Evolutionary conservation across 2,888 invertebrate species (phyloP).

Genomic region (Eremobia ochroleuca): DNA sequence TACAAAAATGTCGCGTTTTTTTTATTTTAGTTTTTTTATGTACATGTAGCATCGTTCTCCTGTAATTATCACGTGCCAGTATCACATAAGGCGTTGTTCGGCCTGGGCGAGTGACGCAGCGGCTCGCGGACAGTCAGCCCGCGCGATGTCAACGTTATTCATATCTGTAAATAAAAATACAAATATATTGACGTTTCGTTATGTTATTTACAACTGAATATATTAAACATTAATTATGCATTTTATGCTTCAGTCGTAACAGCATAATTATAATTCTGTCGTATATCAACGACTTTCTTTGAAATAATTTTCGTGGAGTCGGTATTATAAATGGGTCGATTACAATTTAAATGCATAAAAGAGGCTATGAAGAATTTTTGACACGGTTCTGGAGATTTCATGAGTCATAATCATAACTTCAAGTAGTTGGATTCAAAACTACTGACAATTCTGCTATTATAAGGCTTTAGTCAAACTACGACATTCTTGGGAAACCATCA

Average conservation of each 20-base stretch:
- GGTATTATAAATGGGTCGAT: slow-evolving; percentile 51
- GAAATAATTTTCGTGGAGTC: slow-evolving; percentile 55
- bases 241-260: slow-evolving; percentile 62
- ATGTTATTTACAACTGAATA: slow-evolving; percentile 60
- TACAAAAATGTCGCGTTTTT: slow-evolving; percentile 87
- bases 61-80: slow-evolving; percentile 82
- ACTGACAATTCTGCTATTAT: background rate
- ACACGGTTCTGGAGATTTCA: slow-evolving; percentile 10
- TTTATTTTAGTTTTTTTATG: slow-evolving; percentile 79
- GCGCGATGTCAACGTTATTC: slow-evolving; percentile 84
- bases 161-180: slow-evolving; percentile 83
- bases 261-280: slow-evolving; percentile 58
- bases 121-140: slow-evolving; percentile 68
- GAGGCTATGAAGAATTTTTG: slow-evolving; percentile 31
- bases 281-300: slow-evolving; percentile 58
- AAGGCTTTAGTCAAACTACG: background rate
- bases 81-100: slow-evolving; percentile 66
- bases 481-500: slow-evolving; percentile 10
- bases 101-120: slow-evolving; percentile 59
- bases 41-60: slow-evolving; percentile 90
- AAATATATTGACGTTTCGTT: slow-evolving; percentile 53
- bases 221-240: slow-evolving; percentile 60
- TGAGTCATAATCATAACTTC: background rate
- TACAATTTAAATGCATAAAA: slow-evolving; percentile 50
- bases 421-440: slow-evolving; percentile 8